Evolutionary conservation across 2,888 invertebrate species (phyloP), one percentile per base, ranked within the genome.

Genomic region (Suillia variegata): DNA sequence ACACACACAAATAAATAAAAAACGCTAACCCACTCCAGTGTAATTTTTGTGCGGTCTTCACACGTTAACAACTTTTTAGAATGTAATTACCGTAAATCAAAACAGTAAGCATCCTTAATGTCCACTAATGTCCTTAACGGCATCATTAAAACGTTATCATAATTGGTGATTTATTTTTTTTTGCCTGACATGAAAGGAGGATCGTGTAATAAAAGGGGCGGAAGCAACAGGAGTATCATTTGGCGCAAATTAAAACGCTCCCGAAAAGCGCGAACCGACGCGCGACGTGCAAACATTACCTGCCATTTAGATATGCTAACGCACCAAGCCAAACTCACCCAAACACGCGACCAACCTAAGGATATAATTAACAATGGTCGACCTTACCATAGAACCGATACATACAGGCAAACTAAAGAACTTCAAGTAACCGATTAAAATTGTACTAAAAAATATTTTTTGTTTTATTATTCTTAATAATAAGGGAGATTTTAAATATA

Each of bases 191-290:
- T 8, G 12, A 31, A 31, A 31, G 12, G 31, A 31, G 6, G 31
- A 31, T 8, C n/a, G 8, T 13, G 13, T 33, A 10, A 10, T 33
- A 53, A 38, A 4, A 45, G 21, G n/a, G 22, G 17, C 22, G 4
- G 20, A 54, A 33, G 15, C 31, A 20, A 48, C 24, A 55, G 54
- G 22, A 54, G 13, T n/a, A 54, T 33, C 18, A 33, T 20, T 31
- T 24, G 5, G 2, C 33, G 18, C 51, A 33, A 71, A 70, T 71
- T 71, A 71, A 66, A 59, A 54, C 31, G 24, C 50, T 15, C 15
- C 56, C 24, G 45, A 17, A 45, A 45, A 45, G 18, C 5, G 5
- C 4, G 45, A 20, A 20, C 45, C 4, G 20, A 20, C 17, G 18
- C 4, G 20, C 45, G 17, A 13, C n/a, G 38, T 38, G 3, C 13